These are phyloP conservation scores for Sphaerophoria rueppellii DNA, from an alignment of 2,888 invertebrate genomes.

Conservation along the genomic window DNA sequence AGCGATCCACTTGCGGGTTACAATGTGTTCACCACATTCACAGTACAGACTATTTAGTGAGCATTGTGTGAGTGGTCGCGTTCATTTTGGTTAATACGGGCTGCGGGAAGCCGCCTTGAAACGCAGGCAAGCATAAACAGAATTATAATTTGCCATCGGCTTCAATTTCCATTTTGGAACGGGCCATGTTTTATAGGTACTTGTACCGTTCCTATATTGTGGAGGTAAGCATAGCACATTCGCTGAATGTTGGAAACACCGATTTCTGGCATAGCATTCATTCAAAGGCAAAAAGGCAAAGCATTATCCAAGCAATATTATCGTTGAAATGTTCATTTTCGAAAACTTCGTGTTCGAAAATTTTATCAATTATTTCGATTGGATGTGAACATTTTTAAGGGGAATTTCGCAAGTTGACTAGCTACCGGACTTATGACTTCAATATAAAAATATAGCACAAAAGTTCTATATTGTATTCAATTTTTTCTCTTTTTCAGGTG, in stretches of 20 bases:
- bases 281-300: too few relatives aligned
- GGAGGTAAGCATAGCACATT: constrained; percentile 15
- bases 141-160: neutral
- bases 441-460: too few relatives aligned
- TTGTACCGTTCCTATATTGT: neutral
- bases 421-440: too few relatives aligned
- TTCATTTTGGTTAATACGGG: neutral
- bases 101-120: neutral
- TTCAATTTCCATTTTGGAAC: neutral
- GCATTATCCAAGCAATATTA: constrained; percentile 25
- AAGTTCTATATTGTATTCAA: too few relatives aligned
- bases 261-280: too few relatives aligned
- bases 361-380: constrained; percentile 20
- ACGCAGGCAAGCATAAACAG: neutral
- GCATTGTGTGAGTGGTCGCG: constrained; percentile 32
- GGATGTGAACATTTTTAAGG: neutral
- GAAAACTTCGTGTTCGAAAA: constrained; percentile 34
- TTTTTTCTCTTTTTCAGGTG: too few relatives aligned
- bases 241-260: constrained; percentile 29
- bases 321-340: constrained; percentile 21
- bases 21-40: constrained; percentile 54
- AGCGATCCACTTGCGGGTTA: constrained; percentile 48
- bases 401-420: neutral
- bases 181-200: neutral
- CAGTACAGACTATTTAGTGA: constrained; percentile 51